These are phyloP conservation scores for Leptopilina myrica DNA, from an alignment of 2,888 invertebrate genomes.

Conservation along the genomic window DNA sequence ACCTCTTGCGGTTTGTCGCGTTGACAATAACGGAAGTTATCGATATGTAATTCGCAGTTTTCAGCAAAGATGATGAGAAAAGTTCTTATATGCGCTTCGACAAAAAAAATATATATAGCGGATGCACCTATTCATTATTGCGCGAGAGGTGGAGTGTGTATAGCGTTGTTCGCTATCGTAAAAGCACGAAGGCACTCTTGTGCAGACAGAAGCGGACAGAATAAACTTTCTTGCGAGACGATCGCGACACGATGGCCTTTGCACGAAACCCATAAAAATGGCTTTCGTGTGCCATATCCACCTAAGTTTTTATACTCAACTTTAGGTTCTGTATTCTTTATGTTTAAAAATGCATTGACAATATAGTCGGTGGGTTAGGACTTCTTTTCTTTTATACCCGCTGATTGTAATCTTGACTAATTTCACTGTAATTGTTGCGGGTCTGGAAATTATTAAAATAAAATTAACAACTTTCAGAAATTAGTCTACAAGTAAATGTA, in stretches of 20 bases:
- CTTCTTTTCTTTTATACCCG: too few species aligned
- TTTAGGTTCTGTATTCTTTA: neutral
- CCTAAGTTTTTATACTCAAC: neutral
- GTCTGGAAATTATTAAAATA: too few species aligned
- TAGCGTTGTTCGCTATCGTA: constrained; percentile 26
- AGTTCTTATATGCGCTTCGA: constrained; percentile 55
- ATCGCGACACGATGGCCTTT: constrained; percentile 35
- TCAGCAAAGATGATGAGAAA: constrained; percentile 58
- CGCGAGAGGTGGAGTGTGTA: constrained; percentile 48
- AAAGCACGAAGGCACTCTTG: constrained; percentile 26
- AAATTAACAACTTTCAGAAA: too few species aligned
- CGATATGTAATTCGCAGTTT: constrained; percentile 61
- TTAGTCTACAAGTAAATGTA: too few species aligned
- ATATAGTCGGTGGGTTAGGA: neutral
- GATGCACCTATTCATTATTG: constrained; percentile 58
- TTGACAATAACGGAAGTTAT: constrained; percentile 54
- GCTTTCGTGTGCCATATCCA: constrained; percentile 7
- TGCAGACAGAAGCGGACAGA: constrained; percentile 23
- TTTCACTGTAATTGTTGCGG: too few species aligned
- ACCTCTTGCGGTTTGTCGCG: constrained; percentile 34
- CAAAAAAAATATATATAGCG: constrained; percentile 54
- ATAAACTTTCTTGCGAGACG: constrained; percentile 38
- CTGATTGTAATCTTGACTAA: too few species aligned
- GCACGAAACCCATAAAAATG: constrained; percentile 9
- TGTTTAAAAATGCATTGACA: neutral